Base-by-base conservation (phyloP, 2,113 vertebrate species). In the Calonectris borealis region DNA sequence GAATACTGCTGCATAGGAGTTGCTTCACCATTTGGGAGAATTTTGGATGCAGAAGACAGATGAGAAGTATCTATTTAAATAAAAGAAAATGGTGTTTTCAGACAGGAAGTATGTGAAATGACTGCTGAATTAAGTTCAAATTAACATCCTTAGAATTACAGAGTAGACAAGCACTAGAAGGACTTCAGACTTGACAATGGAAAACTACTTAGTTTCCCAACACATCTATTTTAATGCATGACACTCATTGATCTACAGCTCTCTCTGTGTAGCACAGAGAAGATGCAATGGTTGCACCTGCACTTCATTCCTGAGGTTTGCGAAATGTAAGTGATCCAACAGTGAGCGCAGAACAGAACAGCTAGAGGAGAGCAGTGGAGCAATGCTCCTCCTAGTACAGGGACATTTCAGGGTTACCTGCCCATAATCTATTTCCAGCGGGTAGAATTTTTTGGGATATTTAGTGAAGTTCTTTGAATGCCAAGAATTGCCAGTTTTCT, bases 371-470 rank as follows among this genome's bases (percentile, higher is more conserved):
- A n/a, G 5, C 34, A 86, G 17, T 27, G 52, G 14, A 95, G 78
- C 64, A 55, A 16, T 17, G 66, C 54, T 82, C 82, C 32, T 25
- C 6, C 26, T 5, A 7, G 24, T 52, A 19, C 10, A 16, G 26
- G 32, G 51, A 40, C 16, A 31, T 22, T 64, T 46, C 20, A n/a
- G 26, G 66, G 26, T 94, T 98, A 99, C 99, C 99, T 99, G 99
- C 72, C 99, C 99, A 2, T 99, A 99, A 97, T 99, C 99, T 19
- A 99, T 99, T 97, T 99, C 99, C 95, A 99, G 98, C 0, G 99
- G 99, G 92, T 99, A 99, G 98, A 99, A 99, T 94, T 99, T 99
- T 69, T 99, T 99, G 13, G 99, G 99, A 78, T 99, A 98, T 96
- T 99, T 99, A 24, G 98, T 99, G 97, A 99, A 99, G 98, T 98